Conservation (phyloP, 2,113 vertebrate species). For the Pomatorhinus ruficollis region DNA sequence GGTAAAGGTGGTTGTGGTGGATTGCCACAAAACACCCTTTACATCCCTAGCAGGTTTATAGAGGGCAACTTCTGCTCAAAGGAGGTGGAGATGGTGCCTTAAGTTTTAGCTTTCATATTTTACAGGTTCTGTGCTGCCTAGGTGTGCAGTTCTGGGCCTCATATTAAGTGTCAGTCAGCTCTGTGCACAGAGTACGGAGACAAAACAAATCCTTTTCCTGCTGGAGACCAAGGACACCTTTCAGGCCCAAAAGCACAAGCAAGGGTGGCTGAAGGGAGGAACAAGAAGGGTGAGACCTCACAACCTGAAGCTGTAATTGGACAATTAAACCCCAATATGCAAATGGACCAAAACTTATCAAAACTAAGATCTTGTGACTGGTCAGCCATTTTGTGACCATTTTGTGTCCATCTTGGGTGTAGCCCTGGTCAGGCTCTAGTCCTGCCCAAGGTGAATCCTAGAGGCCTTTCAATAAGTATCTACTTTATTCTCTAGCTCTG, state of each 20-base stretch:
- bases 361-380: too few relatives aligned
- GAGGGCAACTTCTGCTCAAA: not conserved
- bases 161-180: not conserved
- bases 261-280: not conserved
- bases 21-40: not conserved
- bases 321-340: too few relatives aligned
- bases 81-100: not conserved
- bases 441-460: too few relatives aligned
- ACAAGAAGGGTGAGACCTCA: too few relatives aligned
- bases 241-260: not conserved
- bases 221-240: not conserved
- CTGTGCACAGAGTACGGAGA: too few relatives aligned
- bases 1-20: not conserved
- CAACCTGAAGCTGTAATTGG: too few relatives aligned
- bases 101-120: not conserved
- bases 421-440: too few relatives aligned
- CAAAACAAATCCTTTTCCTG: not conserved
- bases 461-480: too few relatives aligned
- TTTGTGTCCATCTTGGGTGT: too few relatives aligned
- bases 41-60: not conserved
- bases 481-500: too few relatives aligned
- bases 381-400: too few relatives aligned
- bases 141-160: not conserved
- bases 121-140: not conserved
- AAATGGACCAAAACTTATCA: too few relatives aligned